Evolutionary conservation across 2,797 vertebrate genomes (phyloP).

Genomic region (Agapornis canus): DNA sequence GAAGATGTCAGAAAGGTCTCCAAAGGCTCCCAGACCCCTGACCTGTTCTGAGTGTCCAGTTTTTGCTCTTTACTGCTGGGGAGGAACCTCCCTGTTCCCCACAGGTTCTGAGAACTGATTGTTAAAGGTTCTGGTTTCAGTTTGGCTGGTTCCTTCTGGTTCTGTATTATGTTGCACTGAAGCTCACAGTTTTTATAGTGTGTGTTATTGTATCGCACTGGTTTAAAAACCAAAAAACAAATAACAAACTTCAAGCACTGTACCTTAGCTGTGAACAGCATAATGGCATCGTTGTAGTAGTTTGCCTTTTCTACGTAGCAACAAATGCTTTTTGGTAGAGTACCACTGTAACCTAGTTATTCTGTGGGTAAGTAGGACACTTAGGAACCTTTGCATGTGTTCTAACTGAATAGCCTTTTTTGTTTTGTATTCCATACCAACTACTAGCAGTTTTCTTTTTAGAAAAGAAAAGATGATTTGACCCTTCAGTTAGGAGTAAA

Average conservation of each 20-base stretch:
- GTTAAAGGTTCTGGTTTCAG: background rate
- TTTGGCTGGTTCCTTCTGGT: background rate
- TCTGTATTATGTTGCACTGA: background rate
- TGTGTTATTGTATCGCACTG: background rate
- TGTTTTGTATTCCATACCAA: background rate
- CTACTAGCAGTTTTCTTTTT: background rate
- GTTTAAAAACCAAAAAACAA: background rate
- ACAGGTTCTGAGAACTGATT: background rate
- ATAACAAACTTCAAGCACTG: background rate
- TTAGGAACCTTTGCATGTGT: background rate
- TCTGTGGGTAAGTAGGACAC: background rate
- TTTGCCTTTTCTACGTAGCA: background rate
- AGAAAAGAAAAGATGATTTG: background rate
- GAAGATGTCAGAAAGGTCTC: background rate
- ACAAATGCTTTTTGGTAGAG: conserved; percentile 10
- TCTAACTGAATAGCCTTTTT: background rate
- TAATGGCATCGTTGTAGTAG: background rate
- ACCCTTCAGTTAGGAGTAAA: background rate
- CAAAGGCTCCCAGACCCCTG: background rate
- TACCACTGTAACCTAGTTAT: background rate
- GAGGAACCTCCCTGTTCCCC: background rate
- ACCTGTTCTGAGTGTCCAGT: background rate
- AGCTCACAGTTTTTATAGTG: background rate
- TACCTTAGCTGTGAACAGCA: background rate
- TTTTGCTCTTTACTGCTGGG: background rate